Base-by-base conservation (phyloP, 2,113 vertebrate species). In the Otocyon megalotis region DNA sequence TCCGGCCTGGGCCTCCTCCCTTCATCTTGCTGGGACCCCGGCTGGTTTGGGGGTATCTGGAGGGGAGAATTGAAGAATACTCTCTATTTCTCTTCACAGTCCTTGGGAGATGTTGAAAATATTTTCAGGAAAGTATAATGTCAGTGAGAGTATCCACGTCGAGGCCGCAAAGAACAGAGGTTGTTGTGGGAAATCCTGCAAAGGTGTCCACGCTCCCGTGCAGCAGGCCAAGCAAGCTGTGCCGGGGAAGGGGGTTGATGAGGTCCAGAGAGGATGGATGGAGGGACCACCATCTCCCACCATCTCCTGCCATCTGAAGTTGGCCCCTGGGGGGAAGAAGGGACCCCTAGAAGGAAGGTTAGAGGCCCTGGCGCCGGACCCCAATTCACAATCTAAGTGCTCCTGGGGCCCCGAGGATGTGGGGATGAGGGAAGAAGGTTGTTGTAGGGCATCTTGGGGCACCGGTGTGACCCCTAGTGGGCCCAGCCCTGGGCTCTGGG, bases 171-270 rank as follows among this genome's bases (percentile, higher is more conserved):
- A 60, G 35, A 50, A 82, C 2, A 11, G 22, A 82, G 24, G 20
- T 37, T 71, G 30, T 53, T 53, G 53, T 9, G 19, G 37, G 37
- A 22, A 72, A 20, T n/a, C 67, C 4, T 58, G 67, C 3, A 4
- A 0, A 8, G 67, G 32, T 32, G 19, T n/a, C 67, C 67, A 69
- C 8, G 3, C 16, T 0, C 16, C 32, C 19, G 3, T 0, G 17
- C n/a, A 4, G 32, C n/a, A 19, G 65, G 32, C 16, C 2, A 43
- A 43, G 30, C 65, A 67, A 67, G 15, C 32, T 19, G 65, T 69
- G 67, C 65, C 43, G 43, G 43, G 6, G 43, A 43, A 43, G 43
- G 6, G 43, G 43, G 43, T 43, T 43, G 43, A 43, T 43, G 43
- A 43, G 43, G 43, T 43, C 43, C 43, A 43, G 43, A 43, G 43